A percentile compares a stretch with the other conserved stretches of the same genome.
Conservation (phyloP, 2,888 invertebrate genomes). For the Eledona agricola region DNA sequence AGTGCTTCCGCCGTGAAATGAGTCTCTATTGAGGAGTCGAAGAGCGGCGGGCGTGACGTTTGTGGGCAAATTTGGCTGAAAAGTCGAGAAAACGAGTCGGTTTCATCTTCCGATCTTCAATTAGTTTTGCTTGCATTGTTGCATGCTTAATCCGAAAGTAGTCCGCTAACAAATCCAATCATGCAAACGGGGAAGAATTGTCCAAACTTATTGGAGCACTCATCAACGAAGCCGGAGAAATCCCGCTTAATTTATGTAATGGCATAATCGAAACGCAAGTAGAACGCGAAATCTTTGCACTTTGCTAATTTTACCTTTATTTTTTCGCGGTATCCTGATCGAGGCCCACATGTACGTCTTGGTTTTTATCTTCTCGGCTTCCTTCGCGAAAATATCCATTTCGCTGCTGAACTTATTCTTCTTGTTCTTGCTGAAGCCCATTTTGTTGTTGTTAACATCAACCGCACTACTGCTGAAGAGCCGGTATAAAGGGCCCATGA, state of each 20-base stretch:
- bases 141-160: neutral
- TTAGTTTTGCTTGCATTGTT: constrained; percentile 13
- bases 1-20: no score
- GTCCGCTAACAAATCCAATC: neutral
- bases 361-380: constrained; percentile 61
- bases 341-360: constrained; percentile 67
- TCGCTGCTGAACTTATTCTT: constrained; percentile 68
- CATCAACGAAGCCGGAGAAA: constrained; percentile 7
- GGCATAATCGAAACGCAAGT: no score
- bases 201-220: no score
- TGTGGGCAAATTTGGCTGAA: no score
- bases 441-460: constrained; percentile 63
- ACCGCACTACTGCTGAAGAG: constrained; percentile 66
- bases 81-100: no score
- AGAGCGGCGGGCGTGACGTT: no score
- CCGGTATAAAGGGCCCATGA: constrained; percentile 70
- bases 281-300: constrained; percentile 39
- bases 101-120: no score
- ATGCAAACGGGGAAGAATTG: neutral
- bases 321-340: constrained; percentile 64
- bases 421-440: constrained; percentile 57
- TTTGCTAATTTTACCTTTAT: constrained; percentile 57
- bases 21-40: no score
- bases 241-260: constrained; percentile 17
- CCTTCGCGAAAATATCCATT: constrained; percentile 59